phyloP scores from a whole-genome alignment of 2,888 invertebrate species.

The Augochlorella aurata region DNA sequence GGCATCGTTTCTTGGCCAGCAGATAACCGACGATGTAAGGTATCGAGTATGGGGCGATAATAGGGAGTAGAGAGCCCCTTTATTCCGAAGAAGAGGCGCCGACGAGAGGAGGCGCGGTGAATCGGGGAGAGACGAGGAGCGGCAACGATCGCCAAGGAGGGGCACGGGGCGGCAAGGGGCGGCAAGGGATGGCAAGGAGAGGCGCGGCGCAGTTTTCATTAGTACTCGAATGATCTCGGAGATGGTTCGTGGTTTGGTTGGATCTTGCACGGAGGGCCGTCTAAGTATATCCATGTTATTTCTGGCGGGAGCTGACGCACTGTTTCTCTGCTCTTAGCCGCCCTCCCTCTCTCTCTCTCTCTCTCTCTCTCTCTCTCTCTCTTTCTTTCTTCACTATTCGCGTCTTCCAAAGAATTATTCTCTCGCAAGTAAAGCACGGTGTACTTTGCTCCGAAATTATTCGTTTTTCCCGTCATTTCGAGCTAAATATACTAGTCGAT shows the following conservation, averaged over 20 bases:
- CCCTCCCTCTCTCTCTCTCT: conserved; percentile 5
- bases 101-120: not conserved
- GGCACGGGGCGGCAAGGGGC: not conserved
- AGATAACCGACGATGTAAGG: conserved; percentile 9
- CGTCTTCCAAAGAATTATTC: conserved; percentile 65
- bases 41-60: conserved; percentile 2
- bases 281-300: conserved; percentile 82
- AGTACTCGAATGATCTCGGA: conserved; percentile 70
- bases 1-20: not conserved
- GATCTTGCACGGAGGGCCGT: conserved; percentile 78
- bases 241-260: conserved; percentile 69
- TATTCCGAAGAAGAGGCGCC: conserved; percentile 11
- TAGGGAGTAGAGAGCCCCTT: not conserved
- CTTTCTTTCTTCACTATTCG: conserved; percentile 43
- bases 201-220: conserved; percentile 72
- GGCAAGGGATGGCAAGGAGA: not conserved
- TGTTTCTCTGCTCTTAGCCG: conserved; percentile 66
- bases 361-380: too few species aligned
- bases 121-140: not conserved
- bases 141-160: not conserved
- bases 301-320: conserved; percentile 81
- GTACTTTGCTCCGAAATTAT: conserved; percentile 46
- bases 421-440: conserved; percentile 59
- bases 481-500: not conserved
- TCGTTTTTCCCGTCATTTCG: conserved; percentile 1